Percentiles rank a stretch among this genome's conserved stretches.
phyloP scores from a whole-genome alignment of 53 echinoderm and acorn worm genomes.

The Paracentrotus lividus region DNA sequence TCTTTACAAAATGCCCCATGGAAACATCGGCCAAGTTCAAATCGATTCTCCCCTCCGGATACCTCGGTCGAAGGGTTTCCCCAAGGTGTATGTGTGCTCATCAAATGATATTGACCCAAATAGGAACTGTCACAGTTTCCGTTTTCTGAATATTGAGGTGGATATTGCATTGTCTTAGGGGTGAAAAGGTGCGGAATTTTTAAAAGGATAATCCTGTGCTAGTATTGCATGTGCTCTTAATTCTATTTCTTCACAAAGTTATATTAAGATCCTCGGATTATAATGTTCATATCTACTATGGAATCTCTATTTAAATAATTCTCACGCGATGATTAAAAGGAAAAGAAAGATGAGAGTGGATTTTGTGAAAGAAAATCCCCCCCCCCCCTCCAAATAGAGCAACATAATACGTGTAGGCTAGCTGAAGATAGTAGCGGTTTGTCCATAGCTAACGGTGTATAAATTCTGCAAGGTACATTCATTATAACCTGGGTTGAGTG shows the following conservation, averaged over 20 bases:
- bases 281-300: neutral
- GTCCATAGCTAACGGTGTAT: too few species aligned
- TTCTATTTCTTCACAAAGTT: neutral
- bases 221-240: neutral
- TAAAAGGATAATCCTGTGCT: neutral
- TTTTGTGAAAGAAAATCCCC: too few species aligned
- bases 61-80: neutral
- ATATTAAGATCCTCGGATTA: neutral
- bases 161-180: conserved; percentile 2
- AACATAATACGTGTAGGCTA: too few species aligned
- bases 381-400: too few species aligned
- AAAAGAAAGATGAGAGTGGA: too few species aligned
- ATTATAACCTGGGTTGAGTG: too few species aligned
- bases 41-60: conserved; percentile 4
- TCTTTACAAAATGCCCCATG: neutral
- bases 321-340: neutral
- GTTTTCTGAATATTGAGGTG: neutral
- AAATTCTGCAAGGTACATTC: too few species aligned
- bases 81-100: neutral
- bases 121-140: neutral
- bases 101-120: conserved; percentile 34
- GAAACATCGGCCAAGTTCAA: conserved; percentile 26
- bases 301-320: neutral
- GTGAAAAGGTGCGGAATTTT: neutral
- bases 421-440: too few species aligned